Percentiles rank a stretch among this genome's conserved stretches.
Conservation (phyloP, 2,888 invertebrate species). For the Troglohyphantes excavatus region DNA sequence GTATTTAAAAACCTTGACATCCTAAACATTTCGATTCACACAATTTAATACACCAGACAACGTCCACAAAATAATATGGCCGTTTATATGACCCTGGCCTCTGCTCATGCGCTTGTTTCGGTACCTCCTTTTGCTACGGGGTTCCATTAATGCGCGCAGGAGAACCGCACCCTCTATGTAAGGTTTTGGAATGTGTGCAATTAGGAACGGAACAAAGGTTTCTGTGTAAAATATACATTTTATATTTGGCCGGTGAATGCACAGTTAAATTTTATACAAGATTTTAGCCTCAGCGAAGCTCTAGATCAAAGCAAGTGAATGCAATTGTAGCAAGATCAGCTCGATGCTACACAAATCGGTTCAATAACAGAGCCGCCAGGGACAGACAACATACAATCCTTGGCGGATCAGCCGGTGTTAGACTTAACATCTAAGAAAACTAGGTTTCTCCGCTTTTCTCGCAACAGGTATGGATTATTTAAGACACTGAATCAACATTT, state of each 20-base stretch:
- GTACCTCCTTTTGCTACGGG: conserved; percentile 78
- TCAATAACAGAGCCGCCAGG: conserved; percentile 77
- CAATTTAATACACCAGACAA: conserved; percentile 24
- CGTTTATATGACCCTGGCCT: conserved; percentile 67
- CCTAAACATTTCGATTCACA: not conserved
- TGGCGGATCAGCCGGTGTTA: conserved; percentile 78
- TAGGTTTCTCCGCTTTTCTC: conserved; percentile 56
- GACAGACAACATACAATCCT: conserved; percentile 73
- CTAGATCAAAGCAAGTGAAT: conserved; percentile 49
- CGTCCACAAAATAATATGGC: conserved; percentile 64
- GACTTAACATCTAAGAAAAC: conserved; percentile 62
- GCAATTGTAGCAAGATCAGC: conserved; percentile 70
- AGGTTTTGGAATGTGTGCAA: conserved; percentile 72
- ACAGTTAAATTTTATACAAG: conserved; percentile 42
- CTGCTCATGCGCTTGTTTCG: conserved; percentile 76
- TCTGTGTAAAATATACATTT: conserved; percentile 47
- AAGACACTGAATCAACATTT: conserved; percentile 16
- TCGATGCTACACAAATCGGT: conserved; percentile 75
- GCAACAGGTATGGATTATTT: conserved; percentile 71
- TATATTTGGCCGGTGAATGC: conserved; percentile 71
- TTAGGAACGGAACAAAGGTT: conserved; percentile 57
- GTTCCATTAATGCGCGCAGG: conserved; percentile 75
- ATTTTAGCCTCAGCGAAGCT: conserved; percentile 32
- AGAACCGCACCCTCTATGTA: conserved; percentile 77
- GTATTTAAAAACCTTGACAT: conserved; percentile 8